Evolutionary conservation across 2,797 vertebrate genomes (phyloP).

Genomic region (Galagoides demidoff): DNA sequence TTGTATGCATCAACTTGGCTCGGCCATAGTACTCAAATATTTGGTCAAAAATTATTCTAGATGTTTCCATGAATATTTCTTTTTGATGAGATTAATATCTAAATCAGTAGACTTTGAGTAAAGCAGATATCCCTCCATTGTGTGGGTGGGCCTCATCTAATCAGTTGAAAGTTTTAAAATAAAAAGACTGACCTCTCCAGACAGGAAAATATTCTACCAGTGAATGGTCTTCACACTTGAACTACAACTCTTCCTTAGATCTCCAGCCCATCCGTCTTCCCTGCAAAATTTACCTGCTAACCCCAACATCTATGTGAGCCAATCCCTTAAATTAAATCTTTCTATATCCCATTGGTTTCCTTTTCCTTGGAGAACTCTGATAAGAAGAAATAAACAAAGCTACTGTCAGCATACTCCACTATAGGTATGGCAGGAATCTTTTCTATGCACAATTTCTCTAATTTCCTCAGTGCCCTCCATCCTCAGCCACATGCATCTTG

Average conservation of each 20-base stretch:
- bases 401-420: not conserved
- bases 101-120: not conserved
- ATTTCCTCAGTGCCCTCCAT: not conserved
- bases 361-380: not conserved
- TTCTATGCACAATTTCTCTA: not conserved
- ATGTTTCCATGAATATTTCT: not conserved
- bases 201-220: not conserved
- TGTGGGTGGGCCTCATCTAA: not conserved
- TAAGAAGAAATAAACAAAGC: not conserved
- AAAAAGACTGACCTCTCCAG: not conserved
- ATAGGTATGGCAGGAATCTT: not conserved
- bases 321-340: constrained; percentile 38
- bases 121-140: not conserved
- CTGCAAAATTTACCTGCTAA: not conserved
- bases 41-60: not conserved
- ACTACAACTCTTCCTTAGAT: not conserved
- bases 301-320: not conserved
- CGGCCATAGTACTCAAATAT: not conserved
- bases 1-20: not conserved
- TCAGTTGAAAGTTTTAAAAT: not conserved
- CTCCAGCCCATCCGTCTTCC: not conserved
- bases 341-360: not conserved
- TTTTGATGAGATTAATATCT: not conserved
- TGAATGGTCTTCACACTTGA: not conserved
- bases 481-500: not conserved